Conservation (phyloP, 2,888 invertebrate species). For the Pammene aurita region DNA sequence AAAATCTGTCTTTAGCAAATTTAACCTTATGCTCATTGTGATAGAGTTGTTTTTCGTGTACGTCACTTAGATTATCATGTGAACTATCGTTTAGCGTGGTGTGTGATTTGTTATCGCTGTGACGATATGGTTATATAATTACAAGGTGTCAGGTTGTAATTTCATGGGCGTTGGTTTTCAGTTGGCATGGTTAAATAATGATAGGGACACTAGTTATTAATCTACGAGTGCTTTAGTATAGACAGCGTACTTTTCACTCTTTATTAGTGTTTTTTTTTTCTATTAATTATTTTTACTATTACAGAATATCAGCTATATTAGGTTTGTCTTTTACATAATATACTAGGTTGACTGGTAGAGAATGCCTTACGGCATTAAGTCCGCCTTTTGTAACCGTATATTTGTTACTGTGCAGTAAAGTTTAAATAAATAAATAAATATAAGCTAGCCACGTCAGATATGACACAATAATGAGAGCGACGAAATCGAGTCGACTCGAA, state of each 20-base stretch:
- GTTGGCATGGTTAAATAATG: background rate
- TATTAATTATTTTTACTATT: no score
- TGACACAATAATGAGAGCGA: no score
- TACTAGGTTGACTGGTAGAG: no score
- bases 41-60: background rate
- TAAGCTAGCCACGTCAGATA: no score
- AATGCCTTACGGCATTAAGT: no score
- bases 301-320: no score
- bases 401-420: no score
- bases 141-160: slow-evolving; percentile 7
- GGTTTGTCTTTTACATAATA: no score
- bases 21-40: background rate
- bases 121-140: slow-evolving; percentile 7
- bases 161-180: slow-evolving; percentile 1
- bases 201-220: background rate
- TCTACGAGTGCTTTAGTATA: background rate
- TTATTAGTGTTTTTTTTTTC: no score
- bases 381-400: no score
- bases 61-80: background rate
- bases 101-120: slow-evolving; percentile 10
- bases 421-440: no score
- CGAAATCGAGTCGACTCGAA: no score
- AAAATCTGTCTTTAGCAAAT: background rate
- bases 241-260: background rate
- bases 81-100: background rate